phyloP scores from a whole-genome alignment of 2,888 invertebrate genomes.

The Meteorus colon region DNA sequence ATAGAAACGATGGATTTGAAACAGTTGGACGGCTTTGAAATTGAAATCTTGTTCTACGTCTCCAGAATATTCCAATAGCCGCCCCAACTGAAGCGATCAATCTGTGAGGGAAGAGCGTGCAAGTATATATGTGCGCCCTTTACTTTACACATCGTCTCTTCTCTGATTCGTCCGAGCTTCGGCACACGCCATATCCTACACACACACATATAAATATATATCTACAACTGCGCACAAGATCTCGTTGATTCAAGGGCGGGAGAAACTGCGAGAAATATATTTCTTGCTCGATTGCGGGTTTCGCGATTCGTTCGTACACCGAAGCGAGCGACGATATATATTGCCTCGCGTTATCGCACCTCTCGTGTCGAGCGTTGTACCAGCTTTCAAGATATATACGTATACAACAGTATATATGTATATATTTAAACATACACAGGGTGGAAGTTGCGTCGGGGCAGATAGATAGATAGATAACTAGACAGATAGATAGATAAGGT shows the following conservation, averaged over 20 bases:
- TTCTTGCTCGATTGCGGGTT: conserved; percentile 40
- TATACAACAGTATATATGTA: conserved; percentile 26
- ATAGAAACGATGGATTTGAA: conserved; percentile 24
- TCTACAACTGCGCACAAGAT: not conserved
- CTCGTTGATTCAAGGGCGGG: conserved; percentile 1
- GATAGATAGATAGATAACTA: not conserved
- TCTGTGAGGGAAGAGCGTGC: conserved; percentile 26
- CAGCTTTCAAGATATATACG: conserved; percentile 26
- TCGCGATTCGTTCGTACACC: conserved; percentile 27
- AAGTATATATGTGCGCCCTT: not conserved
- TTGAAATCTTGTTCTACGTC: conserved; percentile 26
- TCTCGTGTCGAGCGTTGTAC: conserved; percentile 40
- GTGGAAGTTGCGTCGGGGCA: not conserved
- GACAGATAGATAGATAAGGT: conserved; percentile 12
- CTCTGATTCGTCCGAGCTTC: conserved; percentile 9
- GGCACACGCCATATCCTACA: conserved; percentile 17
- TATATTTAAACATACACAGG: not conserved
- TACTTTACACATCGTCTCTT: conserved; percentile 3
- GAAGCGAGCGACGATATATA: conserved; percentile 29
- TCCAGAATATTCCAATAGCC: conserved; percentile 25
- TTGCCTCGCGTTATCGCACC: conserved; percentile 34
- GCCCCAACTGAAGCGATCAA: conserved; percentile 30
- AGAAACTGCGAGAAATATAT: conserved; percentile 31
- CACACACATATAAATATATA: not conserved
- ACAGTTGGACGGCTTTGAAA: conserved; percentile 21